Evolutionary conservation across 2,888 invertebrate species (phyloP), one percentile per base, ranked within the genome.

Genomic region (Caenorhabditis virilis): DNA sequence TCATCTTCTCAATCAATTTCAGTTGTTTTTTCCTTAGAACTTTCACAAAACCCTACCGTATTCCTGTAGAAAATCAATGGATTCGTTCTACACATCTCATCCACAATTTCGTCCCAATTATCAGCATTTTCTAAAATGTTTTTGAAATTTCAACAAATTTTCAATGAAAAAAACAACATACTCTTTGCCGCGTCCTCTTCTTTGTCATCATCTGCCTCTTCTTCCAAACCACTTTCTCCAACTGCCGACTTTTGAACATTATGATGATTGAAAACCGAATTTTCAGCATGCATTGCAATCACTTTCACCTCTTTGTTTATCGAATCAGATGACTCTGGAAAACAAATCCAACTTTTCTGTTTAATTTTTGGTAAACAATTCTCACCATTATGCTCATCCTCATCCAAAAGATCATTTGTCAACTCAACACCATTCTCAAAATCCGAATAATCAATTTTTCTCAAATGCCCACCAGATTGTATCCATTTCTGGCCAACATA

Each of bases 401-500:
- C 35, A 9, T 43, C 46, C 1, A 50, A 13, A 33, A 47, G 33
- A 16, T 55, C 58, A 25, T 51, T 47, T 5, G 54, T 51, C 20
- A 55, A 9, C 7, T 64, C 55, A 0, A 52, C 55, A 5, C 55
- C 52, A 11, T 25, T 23, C 22, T 39, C 53, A 22, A 48, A 59
- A 16, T 64, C 58, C 0, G 47, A 42, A 23, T 58, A 64, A 6
- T 23, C 47, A n/a, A 64, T 59, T 23, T 55, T 54, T 16, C 47
- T 52, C 1, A 27, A 33, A 33, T 72, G 74, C 2, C 64, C 58
- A 0, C 53, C 56, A 22, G 59, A 54, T 5, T 41, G 53, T 13
- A 52, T 52, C 64, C 68, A 74, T 30, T 60, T 54, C 15, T 68
- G 56, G 11, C 74, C 74, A 1, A 66, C 58, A 35, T 72, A 74